Conservation (phyloP, 1,140 invertebrate genomes). For the Oryctes rhinoceros region DNA sequence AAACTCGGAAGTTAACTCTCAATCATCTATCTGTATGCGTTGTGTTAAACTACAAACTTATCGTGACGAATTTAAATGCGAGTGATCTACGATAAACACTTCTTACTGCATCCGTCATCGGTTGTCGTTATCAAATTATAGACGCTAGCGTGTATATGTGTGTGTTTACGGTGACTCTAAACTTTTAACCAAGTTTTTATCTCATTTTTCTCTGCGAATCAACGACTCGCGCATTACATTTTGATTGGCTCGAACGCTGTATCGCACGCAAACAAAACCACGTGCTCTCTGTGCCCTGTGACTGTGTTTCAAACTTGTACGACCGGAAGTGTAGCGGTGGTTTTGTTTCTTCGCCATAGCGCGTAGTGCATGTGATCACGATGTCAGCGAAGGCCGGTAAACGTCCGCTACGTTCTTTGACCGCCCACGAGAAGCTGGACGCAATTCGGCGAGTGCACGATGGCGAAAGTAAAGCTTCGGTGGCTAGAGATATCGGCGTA, state of each 20-base stretch:
- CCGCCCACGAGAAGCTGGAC: constrained; percentile 78
- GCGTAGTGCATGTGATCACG: constrained; percentile 27
- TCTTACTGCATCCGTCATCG: constrained; percentile 12
- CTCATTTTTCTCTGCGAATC: constrained; percentile 35
- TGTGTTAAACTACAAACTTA: constrained; percentile 1
- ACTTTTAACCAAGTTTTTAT: constrained; percentile 48
- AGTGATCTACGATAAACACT: constrained; percentile 36
- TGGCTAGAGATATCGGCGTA: constrained; percentile 81
- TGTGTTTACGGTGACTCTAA: constrained; percentile 21
- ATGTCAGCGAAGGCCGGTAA: constrained; percentile 66
- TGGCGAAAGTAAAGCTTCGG: constrained; percentile 83
- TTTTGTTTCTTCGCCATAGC: background rate
- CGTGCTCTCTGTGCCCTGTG: constrained; percentile 26
- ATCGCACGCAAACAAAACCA: constrained; percentile 46
- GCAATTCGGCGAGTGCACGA: constrained; percentile 82
- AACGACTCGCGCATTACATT: constrained; percentile 49
- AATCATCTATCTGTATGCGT: constrained; percentile 23
- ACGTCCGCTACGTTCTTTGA: constrained; percentile 74
- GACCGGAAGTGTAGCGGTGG: constrained; percentile 24
- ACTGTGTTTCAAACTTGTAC: constrained; percentile 26
- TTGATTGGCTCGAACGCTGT: constrained; percentile 40
- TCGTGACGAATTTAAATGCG: constrained; percentile 12
- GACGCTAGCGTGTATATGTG: constrained; percentile 48
- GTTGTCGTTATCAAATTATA: constrained; percentile 47
- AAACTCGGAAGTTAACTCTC: constrained; percentile 41